Evolutionary conservation across 2,888 invertebrate species (phyloP).

Genomic region (Tanytarsus gracilentus): DNA sequence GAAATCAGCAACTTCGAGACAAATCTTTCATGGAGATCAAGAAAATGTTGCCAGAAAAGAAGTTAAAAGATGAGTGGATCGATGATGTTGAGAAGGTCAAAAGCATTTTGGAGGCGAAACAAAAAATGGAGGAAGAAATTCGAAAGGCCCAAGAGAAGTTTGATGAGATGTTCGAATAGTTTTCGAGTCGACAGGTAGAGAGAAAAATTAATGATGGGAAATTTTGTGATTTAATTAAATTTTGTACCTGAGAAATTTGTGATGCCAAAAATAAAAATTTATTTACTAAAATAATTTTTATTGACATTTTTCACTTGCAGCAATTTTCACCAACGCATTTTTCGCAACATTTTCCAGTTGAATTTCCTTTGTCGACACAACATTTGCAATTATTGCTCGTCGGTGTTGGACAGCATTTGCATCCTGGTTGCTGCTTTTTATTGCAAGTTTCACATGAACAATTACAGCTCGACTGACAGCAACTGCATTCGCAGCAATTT

Average conservation of each 20-base stretch:
- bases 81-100: neutral
- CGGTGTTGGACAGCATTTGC: too few species aligned
- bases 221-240: neutral
- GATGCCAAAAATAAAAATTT: neutral
- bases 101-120: neutral
- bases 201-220: neutral
- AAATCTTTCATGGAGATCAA: neutral
- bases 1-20: neutral
- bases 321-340: too few species aligned
- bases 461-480: too few species aligned
- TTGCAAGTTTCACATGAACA: too few species aligned
- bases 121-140: neutral
- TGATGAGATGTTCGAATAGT: neutral
- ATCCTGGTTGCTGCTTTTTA: too few species aligned
- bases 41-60: neutral
- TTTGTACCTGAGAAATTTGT: neutral
- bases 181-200: neutral
- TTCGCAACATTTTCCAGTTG: too few species aligned
- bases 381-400: too few species aligned
- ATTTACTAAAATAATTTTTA: too few species aligned
- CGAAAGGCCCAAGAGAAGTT: neutral
- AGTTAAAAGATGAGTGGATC: neutral
- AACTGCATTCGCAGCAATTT: too few species aligned
- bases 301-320: too few species aligned
- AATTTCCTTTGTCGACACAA: too few species aligned